A percentile compares a stretch with the other conserved stretches of the same genome.
Evolutionary conservation across 2,888 invertebrate species (phyloP).

Genomic region (Trichopria drosophilae): DNA sequence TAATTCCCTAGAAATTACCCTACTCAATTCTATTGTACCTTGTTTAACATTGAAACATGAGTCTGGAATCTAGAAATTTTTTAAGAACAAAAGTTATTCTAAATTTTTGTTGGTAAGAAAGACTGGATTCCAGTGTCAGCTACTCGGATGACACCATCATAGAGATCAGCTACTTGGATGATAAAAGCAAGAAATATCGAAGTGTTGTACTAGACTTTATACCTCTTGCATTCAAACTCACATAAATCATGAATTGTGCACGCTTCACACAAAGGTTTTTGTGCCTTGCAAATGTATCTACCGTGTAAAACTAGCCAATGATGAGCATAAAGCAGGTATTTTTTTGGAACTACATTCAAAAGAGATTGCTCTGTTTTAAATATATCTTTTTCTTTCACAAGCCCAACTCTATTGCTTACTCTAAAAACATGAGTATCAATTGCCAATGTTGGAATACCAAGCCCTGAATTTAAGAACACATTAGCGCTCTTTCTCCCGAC

Average conservation of each 20-base stretch:
- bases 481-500: constrained; percentile 25
- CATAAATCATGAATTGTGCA: constrained; percentile 25
- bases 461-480: constrained; percentile 23
- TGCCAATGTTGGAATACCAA: constrained; percentile 21
- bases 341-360: constrained; percentile 19
- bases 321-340: constrained; percentile 23
- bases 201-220: constrained; percentile 22
- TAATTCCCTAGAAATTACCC: too few species aligned
- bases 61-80: too few species aligned
- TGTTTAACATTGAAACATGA: too few species aligned
- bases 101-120: too few species aligned
- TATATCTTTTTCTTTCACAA: constrained; percentile 18
- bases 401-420: constrained; percentile 26
- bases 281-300: constrained; percentile 25
- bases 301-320: constrained; percentile 29
- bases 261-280: constrained; percentile 18
- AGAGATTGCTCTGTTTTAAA: constrained; percentile 17
- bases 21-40: too few species aligned
- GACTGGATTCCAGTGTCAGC: too few species aligned
- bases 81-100: too few species aligned
- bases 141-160: too few species aligned
- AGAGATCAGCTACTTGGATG: constrained; percentile 15
- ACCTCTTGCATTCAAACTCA: constrained; percentile 20
- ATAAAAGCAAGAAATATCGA: constrained; percentile 17
- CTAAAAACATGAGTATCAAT: constrained; percentile 29